Evolutionary conservation across 2,888 invertebrate species (phyloP).

Genomic region (Drosophila kuntzei): DNA sequence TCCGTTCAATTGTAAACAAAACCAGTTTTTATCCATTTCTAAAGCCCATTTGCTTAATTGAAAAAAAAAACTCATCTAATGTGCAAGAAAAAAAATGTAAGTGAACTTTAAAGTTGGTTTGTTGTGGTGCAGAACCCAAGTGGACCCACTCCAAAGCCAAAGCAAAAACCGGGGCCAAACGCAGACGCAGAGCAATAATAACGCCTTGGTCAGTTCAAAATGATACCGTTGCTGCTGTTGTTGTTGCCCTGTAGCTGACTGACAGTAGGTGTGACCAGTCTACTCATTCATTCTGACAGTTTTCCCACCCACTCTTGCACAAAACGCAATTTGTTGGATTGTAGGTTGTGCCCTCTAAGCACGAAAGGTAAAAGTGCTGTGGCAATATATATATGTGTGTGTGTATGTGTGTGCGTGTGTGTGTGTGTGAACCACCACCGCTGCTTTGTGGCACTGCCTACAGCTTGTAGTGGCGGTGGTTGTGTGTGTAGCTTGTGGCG

Average conservation of each 20-base stretch:
- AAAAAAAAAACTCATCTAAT: conserved; percentile 34
- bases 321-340: conserved; percentile 82
- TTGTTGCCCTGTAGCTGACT: conserved; percentile 71
- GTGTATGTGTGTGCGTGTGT: conserved; percentile 26
- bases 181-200: conserved; percentile 53
- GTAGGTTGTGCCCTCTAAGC: conserved; percentile 82
- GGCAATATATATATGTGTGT: conserved; percentile 26
- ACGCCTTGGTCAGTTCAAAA: conserved; percentile 71
- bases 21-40: conserved; percentile 24
- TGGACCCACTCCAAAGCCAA: conserved; percentile 11
- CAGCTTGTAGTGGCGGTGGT: conserved; percentile 44
- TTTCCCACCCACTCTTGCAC: conserved; percentile 83
- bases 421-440: conserved; percentile 60
- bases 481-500: conserved; percentile 61
- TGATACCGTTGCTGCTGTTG: conserved; percentile 48
- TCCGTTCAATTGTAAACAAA: conserved; percentile 10
- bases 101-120: conserved; percentile 57
- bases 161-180: conserved; percentile 6
- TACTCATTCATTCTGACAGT: conserved; percentile 85
- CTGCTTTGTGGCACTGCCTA: conserved; percentile 39
- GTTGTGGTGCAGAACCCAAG: conserved; percentile 11
- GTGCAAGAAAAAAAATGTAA: conserved; percentile 39
- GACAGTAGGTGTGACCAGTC: conserved; percentile 84
- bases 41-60: conserved; percentile 66
- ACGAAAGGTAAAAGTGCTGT: conserved; percentile 78